Evolutionary conservation across 2,888 invertebrate species (phyloP).

Genomic region (Halictus quadricinctus): DNA sequence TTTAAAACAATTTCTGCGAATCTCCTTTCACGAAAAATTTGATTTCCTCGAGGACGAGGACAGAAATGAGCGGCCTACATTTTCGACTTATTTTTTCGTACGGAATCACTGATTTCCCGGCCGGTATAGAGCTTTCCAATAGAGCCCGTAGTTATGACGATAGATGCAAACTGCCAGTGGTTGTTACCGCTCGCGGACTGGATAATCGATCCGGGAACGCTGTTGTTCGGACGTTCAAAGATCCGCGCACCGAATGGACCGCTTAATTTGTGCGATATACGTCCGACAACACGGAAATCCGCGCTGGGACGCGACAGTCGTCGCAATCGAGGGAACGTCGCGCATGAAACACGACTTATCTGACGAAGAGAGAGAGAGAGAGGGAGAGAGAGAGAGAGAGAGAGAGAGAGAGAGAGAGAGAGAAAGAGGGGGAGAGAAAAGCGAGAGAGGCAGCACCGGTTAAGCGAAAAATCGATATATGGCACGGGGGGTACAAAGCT

Average conservation of each 20-base stretch:
- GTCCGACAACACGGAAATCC: conserved; percentile 3
- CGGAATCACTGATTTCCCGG: background rate
- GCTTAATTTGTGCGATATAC: background rate
- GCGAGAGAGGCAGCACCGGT: background rate
- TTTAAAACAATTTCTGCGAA: background rate
- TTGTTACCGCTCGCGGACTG: background rate
- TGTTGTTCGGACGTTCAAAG: background rate
- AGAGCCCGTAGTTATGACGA: background rate
- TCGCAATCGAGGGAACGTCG: background rate
- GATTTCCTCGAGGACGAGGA: background rate
- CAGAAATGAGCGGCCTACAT: background rate
- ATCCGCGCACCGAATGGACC: background rate
- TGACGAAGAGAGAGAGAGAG: background rate
- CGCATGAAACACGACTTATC: background rate
- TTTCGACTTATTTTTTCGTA: background rate
- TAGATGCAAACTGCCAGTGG: background rate
- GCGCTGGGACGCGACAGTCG: conserved; percentile 4
- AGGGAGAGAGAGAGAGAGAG: too few species aligned
- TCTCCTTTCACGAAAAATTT: background rate
- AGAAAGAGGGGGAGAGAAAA: background rate
- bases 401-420: background rate
- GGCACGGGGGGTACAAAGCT: background rate
- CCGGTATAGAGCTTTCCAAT: background rate
- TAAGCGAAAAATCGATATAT: conserved; percentile 44
- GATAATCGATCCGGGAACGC: background rate